Conservation (phyloP, 2,888 invertebrate genomes). For the Meiosimyza decipiens region DNA sequence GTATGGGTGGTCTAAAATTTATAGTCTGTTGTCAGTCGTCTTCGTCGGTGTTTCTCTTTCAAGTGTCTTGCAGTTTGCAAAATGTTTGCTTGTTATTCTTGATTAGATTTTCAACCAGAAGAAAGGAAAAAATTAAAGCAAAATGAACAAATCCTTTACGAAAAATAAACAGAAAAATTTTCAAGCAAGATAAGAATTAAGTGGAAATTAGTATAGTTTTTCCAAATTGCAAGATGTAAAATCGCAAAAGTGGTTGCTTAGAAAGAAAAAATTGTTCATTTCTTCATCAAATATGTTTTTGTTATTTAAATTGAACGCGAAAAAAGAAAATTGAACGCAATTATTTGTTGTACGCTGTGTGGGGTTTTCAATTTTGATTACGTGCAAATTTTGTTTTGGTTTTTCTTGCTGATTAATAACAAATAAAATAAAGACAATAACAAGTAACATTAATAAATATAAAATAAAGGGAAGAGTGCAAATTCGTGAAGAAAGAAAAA, state of each 20-base stretch:
- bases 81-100: constrained; percentile 4
- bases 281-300: constrained; percentile 19
- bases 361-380: neutral
- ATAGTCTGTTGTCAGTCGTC: constrained; percentile 23
- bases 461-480: neutral
- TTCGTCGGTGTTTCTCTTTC: constrained; percentile 22
- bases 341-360: neutral
- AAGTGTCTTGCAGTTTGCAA: constrained; percentile 10
- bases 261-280: neutral
- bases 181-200: too few species aligned
- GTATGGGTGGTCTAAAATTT: too few species aligned
- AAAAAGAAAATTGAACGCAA: constrained; percentile 13
- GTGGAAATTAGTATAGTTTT: too few species aligned
- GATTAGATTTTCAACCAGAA: neutral
- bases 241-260: too few species aligned
- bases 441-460: neutral
- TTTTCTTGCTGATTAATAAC: constrained; percentile 12
- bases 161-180: too few species aligned
- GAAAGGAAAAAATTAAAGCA: neutral
- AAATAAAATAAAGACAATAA: neutral
- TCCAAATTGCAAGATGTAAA: too few species aligned
- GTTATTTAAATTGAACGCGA: constrained; percentile 32
- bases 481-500: constrained; percentile 22
- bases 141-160: too few species aligned
- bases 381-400: constrained; percentile 26